Evolutionary conservation across 2,797 vertebrate genomes (phyloP), one percentile per base, ranked within the genome.

Genomic region (Sorex maritimensis): DNA sequence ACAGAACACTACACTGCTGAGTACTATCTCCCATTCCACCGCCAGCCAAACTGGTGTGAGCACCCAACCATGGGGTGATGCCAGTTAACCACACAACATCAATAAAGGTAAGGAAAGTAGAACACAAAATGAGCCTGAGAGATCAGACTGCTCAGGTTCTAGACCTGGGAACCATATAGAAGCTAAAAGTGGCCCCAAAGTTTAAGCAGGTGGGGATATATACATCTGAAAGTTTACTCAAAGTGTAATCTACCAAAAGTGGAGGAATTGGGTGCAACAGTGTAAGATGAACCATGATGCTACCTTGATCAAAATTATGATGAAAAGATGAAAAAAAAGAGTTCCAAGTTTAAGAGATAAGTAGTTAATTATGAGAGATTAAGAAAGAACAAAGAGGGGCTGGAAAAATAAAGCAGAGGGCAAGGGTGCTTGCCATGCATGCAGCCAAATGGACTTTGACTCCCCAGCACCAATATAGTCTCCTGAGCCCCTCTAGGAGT

Each of bases 131-230:
- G 38, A 94, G 19, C 69, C n/a, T 30, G 8, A n/a, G 23, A 26
- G 23, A n/a, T 74, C 49, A 52, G 17, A 75, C 0, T 71, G 41
- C 26, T 87, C 41, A 65, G 41, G 30, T 21, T 30, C 61, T 49
- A 78, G 34, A 74, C 17, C 2, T 77, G 34, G 41, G 34, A 19
- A 81, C 84, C 28, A 65, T 21, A 65, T 79, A 88, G 19, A 23
- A 84, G 49, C 28, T 8, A 74, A 19, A 82, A 61, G 2, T 68
- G 77, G 78, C 41, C 8, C 74, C 49, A 77, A 92, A 44, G 23
- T 81, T 91, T 93, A 84, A 91, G 83, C 58, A 87, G 82, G 23
- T 24, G 19, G 26, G n/a, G 68, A 80, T 79, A 80, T 38, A 5
- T 49, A 71, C 38, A 9, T 88, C 13, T 72, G 44, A 81, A 74